Evolutionary conservation across 1,140 invertebrate species (phyloP), one percentile per base, ranked within the genome.

Genomic region (Whitmania pigra): DNA sequence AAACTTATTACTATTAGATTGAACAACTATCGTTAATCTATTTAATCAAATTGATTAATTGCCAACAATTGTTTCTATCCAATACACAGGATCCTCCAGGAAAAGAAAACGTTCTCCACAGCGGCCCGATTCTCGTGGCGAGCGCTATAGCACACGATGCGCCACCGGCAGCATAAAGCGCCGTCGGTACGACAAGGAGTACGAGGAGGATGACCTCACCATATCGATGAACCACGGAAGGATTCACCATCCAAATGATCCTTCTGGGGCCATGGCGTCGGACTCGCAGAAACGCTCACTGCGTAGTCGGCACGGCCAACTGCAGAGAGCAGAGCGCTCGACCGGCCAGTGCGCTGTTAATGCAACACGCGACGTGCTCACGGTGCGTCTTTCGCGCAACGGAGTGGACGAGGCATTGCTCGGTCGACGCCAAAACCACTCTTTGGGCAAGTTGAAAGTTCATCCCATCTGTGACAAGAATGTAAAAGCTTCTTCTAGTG

Each of bases 111-210:
- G 18, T 7, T 31, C 22, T n/a, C 57, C 74, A 70, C 53, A 77
- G 74, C 72, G 75, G 75, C 36, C 74, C 71, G 67, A 71, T 72
- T 60, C 75, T 75, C 74, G 73, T 66, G 72, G 67, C 18, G 71
- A 72, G 31, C 15, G 25, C 11, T 72, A 73, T 53, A 63, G 72
- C 25, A 74, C 68, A 11, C 67, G 71, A 7, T 53, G 25, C 53
- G 54, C 74, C 15, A 71, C 72, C 66, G 70, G 71, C 66, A 71
- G 72, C 69, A 72, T 75, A 36, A 60, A 71, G 40, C 67, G 68
- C 6, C 53, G 69, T 36, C 18, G 63, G 22, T 75, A 70, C 67
- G 67, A 73, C 55, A 66, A 49, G 36, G 67, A 36, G n/a, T 63
- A 60, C 25, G 40, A 71, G 22, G 73, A 74, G 54, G 67, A 71